Conservation (phyloP, 2,888 invertebrate genomes). For the Habrosyne pyritoides region DNA sequence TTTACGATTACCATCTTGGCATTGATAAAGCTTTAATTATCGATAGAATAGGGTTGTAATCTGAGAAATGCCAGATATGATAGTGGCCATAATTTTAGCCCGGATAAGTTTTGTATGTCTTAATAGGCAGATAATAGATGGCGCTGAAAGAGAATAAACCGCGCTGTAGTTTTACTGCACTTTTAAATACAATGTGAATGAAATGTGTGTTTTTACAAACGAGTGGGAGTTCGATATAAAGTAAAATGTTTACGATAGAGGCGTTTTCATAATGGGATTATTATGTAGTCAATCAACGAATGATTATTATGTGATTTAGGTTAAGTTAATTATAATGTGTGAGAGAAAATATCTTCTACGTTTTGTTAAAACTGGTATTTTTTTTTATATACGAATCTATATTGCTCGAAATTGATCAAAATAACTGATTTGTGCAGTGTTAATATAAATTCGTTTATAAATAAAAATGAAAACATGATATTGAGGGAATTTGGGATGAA, state of each 20-base stretch:
- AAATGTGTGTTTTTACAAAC: conserved; percentile 16
- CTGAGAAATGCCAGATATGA: background rate
- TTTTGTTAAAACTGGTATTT: conserved; percentile 13
- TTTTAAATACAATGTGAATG: background rate
- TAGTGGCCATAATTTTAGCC: background rate
- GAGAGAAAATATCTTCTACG: conserved; percentile 21
- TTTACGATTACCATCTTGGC: too few relatives aligned
- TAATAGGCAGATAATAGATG: background rate
- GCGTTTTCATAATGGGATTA: conserved; percentile 58
- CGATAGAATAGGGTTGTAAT: background rate
- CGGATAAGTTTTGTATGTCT: background rate
- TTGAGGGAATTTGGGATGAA: conserved; percentile 31
- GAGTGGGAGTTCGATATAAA: conserved; percentile 28
- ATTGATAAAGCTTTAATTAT: conserved; percentile 15
- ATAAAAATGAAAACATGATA: background rate
- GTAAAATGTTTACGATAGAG: conserved; percentile 32
- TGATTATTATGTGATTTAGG: conserved; percentile 70
- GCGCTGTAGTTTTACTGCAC: background rate
- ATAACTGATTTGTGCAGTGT: too few relatives aligned
- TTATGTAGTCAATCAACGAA: conserved; percentile 53
- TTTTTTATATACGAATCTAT: background rate
- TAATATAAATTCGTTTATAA: background rate
- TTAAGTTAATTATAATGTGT: conserved; percentile 34
- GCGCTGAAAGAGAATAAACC: background rate
- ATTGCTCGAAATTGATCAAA: too few relatives aligned